These are phyloP conservation scores for Exocentrus adspersus DNA, from an alignment of 2,888 invertebrate genomes.

Conservation along the genomic window DNA sequence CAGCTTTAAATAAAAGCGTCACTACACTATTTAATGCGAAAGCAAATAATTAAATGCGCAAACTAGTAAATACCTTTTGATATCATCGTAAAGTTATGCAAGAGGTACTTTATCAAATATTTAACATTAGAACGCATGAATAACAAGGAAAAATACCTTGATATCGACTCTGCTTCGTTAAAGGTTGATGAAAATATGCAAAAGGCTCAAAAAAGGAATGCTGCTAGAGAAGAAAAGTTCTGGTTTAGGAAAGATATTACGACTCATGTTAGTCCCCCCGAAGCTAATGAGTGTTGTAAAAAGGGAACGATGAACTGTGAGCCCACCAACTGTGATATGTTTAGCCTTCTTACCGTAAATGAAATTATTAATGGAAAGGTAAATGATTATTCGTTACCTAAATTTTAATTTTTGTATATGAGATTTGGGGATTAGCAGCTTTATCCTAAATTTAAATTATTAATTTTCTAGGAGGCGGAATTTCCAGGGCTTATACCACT, in stretches of 20 bases:
- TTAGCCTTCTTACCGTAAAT: slow-evolving; percentile 87
- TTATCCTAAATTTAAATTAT: too few relatives aligned
- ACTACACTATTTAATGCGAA: too few relatives aligned
- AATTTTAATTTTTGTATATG: too few relatives aligned
- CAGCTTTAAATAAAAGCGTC: too few relatives aligned
- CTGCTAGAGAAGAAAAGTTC: slow-evolving; percentile 85
- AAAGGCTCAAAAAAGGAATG: slow-evolving; percentile 91
- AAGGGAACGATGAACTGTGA: slow-evolving; percentile 51
- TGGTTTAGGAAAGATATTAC: slow-evolving; percentile 91
- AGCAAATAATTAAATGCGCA: too few relatives aligned
- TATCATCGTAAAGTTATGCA: too few relatives aligned
- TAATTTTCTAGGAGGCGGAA: slow-evolving; percentile 74
- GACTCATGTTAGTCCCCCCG: slow-evolving; percentile 64
- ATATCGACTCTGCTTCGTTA: slow-evolving; percentile 58
- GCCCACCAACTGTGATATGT: slow-evolving; percentile 65
- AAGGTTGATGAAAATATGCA: slow-evolving; percentile 95
- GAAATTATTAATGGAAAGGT: slow-evolving; percentile 98
- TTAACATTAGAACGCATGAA: too few relatives aligned
- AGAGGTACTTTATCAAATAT: too few relatives aligned
- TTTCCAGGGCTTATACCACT: slow-evolving; percentile 96
- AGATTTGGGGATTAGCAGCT: too few relatives aligned
- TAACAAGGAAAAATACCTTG: too few relatives aligned
- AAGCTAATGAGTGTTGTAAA: slow-evolving; percentile 60
- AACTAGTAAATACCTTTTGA: too few relatives aligned
- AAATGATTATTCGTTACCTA: too few relatives aligned